These are phyloP conservation scores for Edolisoma coerulescens DNA, from an alignment of 2,113 vertebrate genomes.

Conservation along the genomic window DNA sequence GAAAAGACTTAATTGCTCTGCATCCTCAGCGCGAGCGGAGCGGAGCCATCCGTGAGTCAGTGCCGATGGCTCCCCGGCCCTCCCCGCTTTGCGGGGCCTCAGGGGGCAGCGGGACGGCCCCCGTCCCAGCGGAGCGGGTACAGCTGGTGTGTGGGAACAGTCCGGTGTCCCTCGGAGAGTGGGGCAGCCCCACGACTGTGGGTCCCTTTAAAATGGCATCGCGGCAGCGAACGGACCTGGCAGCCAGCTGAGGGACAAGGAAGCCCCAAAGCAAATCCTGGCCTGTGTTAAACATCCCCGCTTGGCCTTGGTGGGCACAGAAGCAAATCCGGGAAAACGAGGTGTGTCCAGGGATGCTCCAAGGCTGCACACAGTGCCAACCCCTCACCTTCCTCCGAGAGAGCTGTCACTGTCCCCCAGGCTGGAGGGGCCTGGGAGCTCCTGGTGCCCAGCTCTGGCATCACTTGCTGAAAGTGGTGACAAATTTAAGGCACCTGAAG, in stretches of 20 bases:
- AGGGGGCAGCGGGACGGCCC: accelerated
- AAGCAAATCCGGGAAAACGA: background rate
- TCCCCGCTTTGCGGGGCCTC: accelerated
- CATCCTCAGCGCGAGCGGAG: background rate
- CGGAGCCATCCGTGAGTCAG: background rate
- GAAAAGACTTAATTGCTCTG: background rate
- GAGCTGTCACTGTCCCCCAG: background rate
- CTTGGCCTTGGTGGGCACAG: background rate
- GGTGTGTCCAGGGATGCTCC: background rate
- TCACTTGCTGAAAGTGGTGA: accelerated
- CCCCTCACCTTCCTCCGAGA: accelerated
- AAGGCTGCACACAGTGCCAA: background rate
- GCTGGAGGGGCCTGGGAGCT: background rate
- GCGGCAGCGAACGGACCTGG: accelerated
- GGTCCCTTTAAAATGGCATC: accelerated
- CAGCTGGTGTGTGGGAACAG: background rate
- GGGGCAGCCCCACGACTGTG: background rate
- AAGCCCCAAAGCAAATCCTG: background rate
- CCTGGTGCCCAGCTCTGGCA: background rate
- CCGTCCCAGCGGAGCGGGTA: accelerated
- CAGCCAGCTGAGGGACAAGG: background rate
- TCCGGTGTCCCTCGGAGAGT: accelerated
- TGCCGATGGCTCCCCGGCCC: background rate
- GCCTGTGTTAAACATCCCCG: background rate
- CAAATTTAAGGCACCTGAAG: background rate